A percentile compares a stretch with the other conserved stretches of the same genome.
These are phyloP conservation scores for Rhincodon typus DNA, from an alignment of 2,797 vertebrate species.

Conservation along the genomic window DNA sequence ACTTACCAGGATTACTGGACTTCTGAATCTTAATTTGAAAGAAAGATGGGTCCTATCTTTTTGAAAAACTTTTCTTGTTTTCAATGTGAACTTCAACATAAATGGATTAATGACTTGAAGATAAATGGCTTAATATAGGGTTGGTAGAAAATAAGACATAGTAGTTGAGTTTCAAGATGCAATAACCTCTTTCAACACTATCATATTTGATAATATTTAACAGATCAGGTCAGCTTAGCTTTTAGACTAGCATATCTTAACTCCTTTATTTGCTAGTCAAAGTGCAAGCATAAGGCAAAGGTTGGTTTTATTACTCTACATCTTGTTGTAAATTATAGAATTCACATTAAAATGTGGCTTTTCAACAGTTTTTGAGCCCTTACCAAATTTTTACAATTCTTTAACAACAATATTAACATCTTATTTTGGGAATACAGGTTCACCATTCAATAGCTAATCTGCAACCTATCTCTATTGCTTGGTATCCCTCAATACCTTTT, in stretches of 20 bases:
- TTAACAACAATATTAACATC: background rate
- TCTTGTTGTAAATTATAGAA: slow-evolving; percentile 30
- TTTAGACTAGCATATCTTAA: slow-evolving; percentile 2
- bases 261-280: background rate
- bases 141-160: background rate
- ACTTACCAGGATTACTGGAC: background rate
- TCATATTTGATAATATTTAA: slow-evolving; percentile 35
- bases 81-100: background rate
- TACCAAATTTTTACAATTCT: background rate
- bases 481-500: background rate
- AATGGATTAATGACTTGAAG: background rate
- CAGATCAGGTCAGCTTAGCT: slow-evolving; percentile 14
- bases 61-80: background rate
- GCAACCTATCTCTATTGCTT: background rate
- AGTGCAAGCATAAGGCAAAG: slow-evolving; percentile 28
- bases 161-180: background rate
- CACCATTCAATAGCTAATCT: background rate
- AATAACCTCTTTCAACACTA: slow-evolving; percentile 23
- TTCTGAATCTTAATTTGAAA: background rate
- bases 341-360: background rate
- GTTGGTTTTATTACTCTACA: slow-evolving; percentile 28
- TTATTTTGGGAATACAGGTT: background rate
- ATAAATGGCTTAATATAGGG: background rate
- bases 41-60: background rate
- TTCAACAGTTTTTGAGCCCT: background rate